Evolutionary conservation across 2,797 vertebrate genomes (phyloP).

Genomic region (Limosa lapponica): DNA sequence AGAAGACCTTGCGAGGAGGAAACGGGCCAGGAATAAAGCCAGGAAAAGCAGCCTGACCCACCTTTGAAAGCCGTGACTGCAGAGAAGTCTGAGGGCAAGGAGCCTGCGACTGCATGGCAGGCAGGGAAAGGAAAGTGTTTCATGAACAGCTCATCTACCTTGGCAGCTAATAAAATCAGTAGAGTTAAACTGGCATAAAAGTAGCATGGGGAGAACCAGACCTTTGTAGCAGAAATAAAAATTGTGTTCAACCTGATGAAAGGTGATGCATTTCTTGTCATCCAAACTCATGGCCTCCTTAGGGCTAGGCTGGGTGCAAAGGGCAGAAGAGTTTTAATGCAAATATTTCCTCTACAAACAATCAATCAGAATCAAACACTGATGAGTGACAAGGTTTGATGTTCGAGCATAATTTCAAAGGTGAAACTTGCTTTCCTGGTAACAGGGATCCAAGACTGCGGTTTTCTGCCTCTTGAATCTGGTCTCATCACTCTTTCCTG

Average conservation of each 20-base stretch:
- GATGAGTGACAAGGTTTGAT: not conserved
- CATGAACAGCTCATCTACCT: not conserved
- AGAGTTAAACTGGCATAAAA: constrained; percentile 11
- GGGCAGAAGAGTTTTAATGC: not conserved
- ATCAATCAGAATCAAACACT: not conserved
- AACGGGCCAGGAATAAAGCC: not conserved
- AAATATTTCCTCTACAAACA: not conserved
- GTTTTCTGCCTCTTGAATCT: not conserved
- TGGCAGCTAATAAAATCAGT: constrained; percentile 33
- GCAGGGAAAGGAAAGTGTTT: not conserved
- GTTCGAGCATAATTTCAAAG: not conserved
- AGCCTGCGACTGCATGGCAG: not conserved
- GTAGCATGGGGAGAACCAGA: not conserved
- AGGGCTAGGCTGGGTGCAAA: not conserved
- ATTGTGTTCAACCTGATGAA: not conserved
- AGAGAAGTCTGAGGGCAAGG: not conserved
- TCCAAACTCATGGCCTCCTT: not conserved
- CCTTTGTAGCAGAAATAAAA: not conserved
- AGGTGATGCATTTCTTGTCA: not conserved
- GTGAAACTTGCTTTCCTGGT: not conserved
- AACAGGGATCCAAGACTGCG: not conserved
- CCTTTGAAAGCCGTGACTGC: not conserved
- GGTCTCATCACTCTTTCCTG: not conserved
- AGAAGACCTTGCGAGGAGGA: not conserved
- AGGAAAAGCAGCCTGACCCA: not conserved